Conservation (phyloP, 2,113 vertebrate species). For the Sitta europaea region DNA sequence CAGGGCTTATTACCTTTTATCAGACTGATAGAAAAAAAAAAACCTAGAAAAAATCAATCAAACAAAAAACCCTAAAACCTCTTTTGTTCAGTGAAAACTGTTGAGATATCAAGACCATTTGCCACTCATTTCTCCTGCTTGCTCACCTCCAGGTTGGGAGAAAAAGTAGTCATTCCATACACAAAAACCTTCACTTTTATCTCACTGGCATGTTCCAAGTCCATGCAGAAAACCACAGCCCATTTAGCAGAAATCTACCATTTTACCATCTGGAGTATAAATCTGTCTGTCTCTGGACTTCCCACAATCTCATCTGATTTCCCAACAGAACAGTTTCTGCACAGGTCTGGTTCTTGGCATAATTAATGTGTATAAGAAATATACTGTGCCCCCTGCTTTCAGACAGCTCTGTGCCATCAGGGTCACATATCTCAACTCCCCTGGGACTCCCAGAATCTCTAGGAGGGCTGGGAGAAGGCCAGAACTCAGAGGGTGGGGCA, state of each 20-base stretch:
- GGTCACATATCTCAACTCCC: too few relatives aligned
- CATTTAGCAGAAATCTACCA: not conserved
- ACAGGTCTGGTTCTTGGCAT: not conserved
- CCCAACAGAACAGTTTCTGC: not conserved
- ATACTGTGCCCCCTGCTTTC: fast-evolving
- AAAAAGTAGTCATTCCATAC: not conserved
- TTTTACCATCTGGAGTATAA: not conserved
- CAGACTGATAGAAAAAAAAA: not conserved
- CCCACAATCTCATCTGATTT: not conserved
- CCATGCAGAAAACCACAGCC: not conserved
- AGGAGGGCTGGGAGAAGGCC: not conserved
- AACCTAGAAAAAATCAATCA: not conserved
- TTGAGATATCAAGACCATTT: not conserved
- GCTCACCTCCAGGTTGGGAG: not conserved
- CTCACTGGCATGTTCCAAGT: not conserved
- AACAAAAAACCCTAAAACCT: not conserved
- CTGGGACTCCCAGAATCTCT: not conserved
- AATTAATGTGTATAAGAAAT: not conserved
- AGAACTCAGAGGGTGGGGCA: not conserved
- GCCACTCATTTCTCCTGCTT: not conserved
- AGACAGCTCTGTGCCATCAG: not conserved
- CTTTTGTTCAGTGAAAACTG: not conserved
- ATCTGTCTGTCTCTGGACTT: not conserved
- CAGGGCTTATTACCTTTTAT: not conserved
- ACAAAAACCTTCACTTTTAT: not conserved